These are phyloP conservation scores for Mya arenaria DNA, from an alignment of 1,140 invertebrate species.

Conservation along the genomic window DNA sequence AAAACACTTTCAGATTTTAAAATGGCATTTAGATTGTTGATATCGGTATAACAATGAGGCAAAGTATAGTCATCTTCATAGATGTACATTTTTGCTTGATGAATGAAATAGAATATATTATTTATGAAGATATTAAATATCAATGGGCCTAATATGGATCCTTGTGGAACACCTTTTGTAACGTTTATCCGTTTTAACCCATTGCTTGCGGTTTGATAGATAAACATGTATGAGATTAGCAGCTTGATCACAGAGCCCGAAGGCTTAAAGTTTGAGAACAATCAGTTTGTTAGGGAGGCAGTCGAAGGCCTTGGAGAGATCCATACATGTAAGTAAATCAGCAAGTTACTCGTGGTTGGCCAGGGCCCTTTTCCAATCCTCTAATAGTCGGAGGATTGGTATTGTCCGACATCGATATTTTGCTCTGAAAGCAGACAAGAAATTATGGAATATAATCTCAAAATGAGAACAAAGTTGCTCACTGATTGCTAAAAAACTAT, in stretches of 20 bases:
- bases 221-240: neutral
- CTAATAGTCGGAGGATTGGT: neutral
- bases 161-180: slow-evolving; percentile 1
- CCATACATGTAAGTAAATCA: slow-evolving; percentile 1
- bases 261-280: neutral
- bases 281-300: too few relatives aligned
- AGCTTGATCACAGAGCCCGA: neutral
- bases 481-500: neutral
- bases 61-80: slow-evolving; percentile 3
- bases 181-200: neutral
- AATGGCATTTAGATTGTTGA: neutral
- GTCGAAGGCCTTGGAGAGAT: neutral
- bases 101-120: slow-evolving; percentile 9
- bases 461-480: neutral
- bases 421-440: slow-evolving; percentile 19
- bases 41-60: neutral
- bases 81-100: neutral
- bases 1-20: too few relatives aligned
- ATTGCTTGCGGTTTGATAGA: neutral
- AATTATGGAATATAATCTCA: neutral
- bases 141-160: slow-evolving; percentile 18
- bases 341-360: neutral
- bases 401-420: slow-evolving; percentile 3
- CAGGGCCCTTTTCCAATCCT: slow-evolving; percentile 10
- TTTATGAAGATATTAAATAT: slow-evolving; percentile 30